phyloP scores from a whole-genome alignment of 2,888 invertebrate species.

The Cerastoderma edule region DNA sequence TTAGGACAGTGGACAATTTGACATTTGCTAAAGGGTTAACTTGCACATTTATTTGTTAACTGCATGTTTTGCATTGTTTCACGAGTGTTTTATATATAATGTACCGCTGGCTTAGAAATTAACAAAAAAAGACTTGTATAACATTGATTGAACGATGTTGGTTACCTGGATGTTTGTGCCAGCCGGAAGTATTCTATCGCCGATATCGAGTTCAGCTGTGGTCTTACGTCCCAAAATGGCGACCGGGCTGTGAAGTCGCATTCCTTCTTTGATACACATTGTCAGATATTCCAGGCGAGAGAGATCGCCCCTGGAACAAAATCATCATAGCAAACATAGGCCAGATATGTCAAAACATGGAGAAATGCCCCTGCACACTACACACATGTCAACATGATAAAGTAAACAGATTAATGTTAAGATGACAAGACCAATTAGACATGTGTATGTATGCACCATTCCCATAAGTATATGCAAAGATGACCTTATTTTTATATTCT shows the following conservation, averaged over 20 bases:
- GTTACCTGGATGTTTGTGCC: conserved; percentile 53
- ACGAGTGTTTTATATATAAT: not conserved
- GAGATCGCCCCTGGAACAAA: conserved; percentile 16
- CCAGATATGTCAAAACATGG: not conserved
- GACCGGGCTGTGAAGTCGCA: conserved; percentile 75
- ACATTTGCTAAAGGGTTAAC: not conserved
- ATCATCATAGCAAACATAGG: not conserved
- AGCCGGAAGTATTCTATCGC: conserved; percentile 67
- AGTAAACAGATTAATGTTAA: not conserved
- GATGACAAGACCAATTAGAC: not conserved
- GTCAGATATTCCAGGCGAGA: conserved; percentile 69
- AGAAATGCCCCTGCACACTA: not conserved
- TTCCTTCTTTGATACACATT: conserved; percentile 77
- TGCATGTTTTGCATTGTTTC: not conserved
- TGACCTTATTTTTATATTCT: not conserved
- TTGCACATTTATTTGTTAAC: not conserved
- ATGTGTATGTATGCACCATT: not conserved
- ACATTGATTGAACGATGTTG: not conserved
- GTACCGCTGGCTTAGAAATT: not conserved
- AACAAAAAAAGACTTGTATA: not conserved
- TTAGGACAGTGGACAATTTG: not conserved
- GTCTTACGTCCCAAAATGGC: conserved; percentile 72
- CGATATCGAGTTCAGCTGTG: conserved; percentile 67
- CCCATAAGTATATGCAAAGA: not conserved
- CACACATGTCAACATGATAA: not conserved